phyloP scores from a whole-genome alignment of 2,797 vertebrate species.

The Silurus aristotelis region DNA sequence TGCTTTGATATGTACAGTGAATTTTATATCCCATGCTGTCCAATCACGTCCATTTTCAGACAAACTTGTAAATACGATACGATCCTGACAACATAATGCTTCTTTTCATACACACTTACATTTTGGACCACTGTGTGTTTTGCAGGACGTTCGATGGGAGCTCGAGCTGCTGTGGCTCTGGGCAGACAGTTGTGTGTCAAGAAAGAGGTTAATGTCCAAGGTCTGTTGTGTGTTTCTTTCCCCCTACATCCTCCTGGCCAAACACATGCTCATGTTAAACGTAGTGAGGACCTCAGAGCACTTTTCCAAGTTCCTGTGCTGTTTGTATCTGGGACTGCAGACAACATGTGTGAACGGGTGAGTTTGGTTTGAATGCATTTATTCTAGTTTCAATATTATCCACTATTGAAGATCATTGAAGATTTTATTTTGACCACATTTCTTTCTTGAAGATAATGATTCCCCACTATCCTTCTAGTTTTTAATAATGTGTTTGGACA shows the following conservation, averaged over 20 bases:
- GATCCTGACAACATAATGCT: not conserved
- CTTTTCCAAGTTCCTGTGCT: conserved; percentile 77
- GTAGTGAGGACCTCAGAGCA: conserved; percentile 82
- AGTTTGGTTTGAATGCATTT: conserved; percentile 24
- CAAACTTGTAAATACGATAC: not conserved
- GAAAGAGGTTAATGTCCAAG: conserved; percentile 75
- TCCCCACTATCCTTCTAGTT: too few species aligned
- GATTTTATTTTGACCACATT: too few species aligned
- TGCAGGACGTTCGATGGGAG: conserved; percentile 90
- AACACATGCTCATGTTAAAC: conserved; percentile 74
- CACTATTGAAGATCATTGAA: too few species aligned
- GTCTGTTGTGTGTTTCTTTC: conserved; percentile 89
- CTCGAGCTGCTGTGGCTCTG: conserved; percentile 83
- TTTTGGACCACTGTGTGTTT: not conserved
- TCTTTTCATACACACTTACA: not conserved
- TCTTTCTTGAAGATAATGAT: too few species aligned
- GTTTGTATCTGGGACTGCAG: conserved; percentile 87
- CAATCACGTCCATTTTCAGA: not conserved
- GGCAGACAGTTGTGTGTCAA: conserved; percentile 63
- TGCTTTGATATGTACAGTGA: not conserved
- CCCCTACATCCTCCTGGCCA: conserved; percentile 86
- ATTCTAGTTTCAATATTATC: not conserved
- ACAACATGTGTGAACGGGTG: conserved; percentile 91
- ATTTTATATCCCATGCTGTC: not conserved
- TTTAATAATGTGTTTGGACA: too few species aligned